These are phyloP conservation scores for Salarias fasciatus DNA, from an alignment of 2,797 vertebrate species.

Conservation along the genomic window DNA sequence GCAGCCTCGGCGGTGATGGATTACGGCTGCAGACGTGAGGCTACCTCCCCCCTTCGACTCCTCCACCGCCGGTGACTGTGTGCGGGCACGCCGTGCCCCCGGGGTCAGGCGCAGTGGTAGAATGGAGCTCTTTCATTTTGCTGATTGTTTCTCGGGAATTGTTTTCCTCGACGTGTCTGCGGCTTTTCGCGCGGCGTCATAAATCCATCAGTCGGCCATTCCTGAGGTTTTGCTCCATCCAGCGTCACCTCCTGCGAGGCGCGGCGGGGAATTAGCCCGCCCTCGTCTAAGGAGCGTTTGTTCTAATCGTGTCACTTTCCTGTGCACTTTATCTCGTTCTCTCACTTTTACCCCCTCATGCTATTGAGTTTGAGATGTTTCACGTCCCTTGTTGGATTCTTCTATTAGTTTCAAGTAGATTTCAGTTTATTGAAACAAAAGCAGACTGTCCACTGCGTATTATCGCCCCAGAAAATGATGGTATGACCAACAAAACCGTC, in stretches of 20 bases:
- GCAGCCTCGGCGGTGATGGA: conserved; percentile 32
- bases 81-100: conserved; percentile 52
- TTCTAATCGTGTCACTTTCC: too few species aligned
- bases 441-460: too few species aligned
- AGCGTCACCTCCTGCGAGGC: conserved; percentile 43
- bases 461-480: too few species aligned
- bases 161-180: conserved; percentile 65
- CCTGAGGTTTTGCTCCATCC: conserved; percentile 59
- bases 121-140: conserved; percentile 60
- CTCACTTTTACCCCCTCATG: too few species aligned
- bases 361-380: too few species aligned
- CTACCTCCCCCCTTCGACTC: conserved; percentile 8
- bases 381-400: too few species aligned
- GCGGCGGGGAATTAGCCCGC: conserved; percentile 5
- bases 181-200: conserved; percentile 54
- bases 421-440: too few species aligned
- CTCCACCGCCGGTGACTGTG: conserved; percentile 37
- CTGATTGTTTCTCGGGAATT: conserved; percentile 70
- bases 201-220: conserved; percentile 68
- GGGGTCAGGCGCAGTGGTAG: conserved; percentile 40
- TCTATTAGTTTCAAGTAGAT: too few species aligned
- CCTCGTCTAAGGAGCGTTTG: too few species aligned
- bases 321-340: too few species aligned
- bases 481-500: too few species aligned
- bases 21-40: conserved; percentile 25